Evolutionary conservation across 1,140 invertebrate species (phyloP), one percentile per base, ranked within the genome.

Genomic region (Lutraria rhynchaena): DNA sequence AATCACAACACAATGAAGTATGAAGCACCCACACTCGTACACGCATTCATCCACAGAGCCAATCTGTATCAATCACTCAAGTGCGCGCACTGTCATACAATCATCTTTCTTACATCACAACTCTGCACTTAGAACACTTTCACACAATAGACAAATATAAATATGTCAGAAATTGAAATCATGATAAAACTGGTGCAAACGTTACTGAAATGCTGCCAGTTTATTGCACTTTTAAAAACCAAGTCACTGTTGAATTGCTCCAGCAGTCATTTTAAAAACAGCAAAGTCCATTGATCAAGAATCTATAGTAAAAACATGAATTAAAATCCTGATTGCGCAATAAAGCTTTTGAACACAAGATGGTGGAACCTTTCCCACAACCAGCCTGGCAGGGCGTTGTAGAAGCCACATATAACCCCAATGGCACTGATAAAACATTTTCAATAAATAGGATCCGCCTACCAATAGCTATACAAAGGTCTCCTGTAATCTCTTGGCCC

Each of bases 261-360:
- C 27, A 27, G n/a, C 19, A 22, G n/a, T 22, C n/a, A 22, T 55
- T 55, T 55, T 55, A 27, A 55, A n/a, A n/a, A n/a, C 5, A n/a
- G 27, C 19, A 55, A 22, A 55, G 17, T 27, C 58, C 24, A 3
- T 13, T 31, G 4, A 27, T 15, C 7, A 3, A 61, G 4, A 27
- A 22, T 55, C 51, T 9, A 5, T 27, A 29, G 3, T 49, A 49
- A 57, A 57, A 57, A 27, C 24, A 49, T 22, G 22, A 74, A 74
- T 74, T 74, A 57, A 44, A 35, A 74, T 74, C 71, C 55, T 74
- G 71, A 74, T 74, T 74, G 53, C 17, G 29, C 13, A 24, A 24
- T 53, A 71, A 71, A 44, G 15, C 55, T 9, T 19, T 77, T 63
- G 63, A 80, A 69, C 63, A 69, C 76, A 80, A 37, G 17, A 31